Evolutionary conservation across 2,113 vertebrate species (phyloP).

Genomic region (Stegastes partitus): DNA sequence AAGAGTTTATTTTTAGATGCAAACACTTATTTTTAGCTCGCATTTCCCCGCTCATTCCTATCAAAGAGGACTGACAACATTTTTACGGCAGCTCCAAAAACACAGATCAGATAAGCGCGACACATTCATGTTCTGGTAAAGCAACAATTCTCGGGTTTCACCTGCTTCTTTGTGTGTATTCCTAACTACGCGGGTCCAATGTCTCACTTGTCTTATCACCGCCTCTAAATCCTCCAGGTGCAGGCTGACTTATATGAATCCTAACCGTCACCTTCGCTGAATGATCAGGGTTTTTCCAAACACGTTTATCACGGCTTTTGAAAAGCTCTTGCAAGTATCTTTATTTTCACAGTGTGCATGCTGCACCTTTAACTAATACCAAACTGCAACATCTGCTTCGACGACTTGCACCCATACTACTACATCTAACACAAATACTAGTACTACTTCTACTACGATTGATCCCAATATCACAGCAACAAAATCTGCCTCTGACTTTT

Average conservation of each 20-base stretch:
- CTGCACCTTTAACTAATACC: not conserved
- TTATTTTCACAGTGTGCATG: constrained; percentile 25
- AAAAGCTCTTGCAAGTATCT: constrained; percentile 10
- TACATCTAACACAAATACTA: not conserved
- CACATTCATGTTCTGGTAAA: not conserved
- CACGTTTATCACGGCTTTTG: constrained; percentile 69
- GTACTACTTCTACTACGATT: not conserved
- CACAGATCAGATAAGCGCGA: constrained; percentile 25
- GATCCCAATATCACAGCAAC: not conserved
- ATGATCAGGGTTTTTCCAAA: constrained; percentile 80
- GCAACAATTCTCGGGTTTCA: not conserved
- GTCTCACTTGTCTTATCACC: constrained; percentile 66
- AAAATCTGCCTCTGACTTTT: not conserved
- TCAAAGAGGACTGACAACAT: not conserved
- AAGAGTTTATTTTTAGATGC: constrained; percentile 30
- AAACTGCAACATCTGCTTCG: not conserved
- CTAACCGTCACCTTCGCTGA: constrained; percentile 73
- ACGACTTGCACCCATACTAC: not conserved
- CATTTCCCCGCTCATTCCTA: not conserved
- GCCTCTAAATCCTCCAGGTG: constrained; percentile 76
- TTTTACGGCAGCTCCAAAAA: not conserved
- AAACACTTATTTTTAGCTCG: constrained; percentile 15
- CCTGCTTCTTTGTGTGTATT: constrained; percentile 24
- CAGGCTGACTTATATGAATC: constrained; percentile 62
- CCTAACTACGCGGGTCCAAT: constrained; percentile 53